phyloP scores from a whole-genome alignment of 2,888 invertebrate genomes.

The Chorisops tibialis region DNA sequence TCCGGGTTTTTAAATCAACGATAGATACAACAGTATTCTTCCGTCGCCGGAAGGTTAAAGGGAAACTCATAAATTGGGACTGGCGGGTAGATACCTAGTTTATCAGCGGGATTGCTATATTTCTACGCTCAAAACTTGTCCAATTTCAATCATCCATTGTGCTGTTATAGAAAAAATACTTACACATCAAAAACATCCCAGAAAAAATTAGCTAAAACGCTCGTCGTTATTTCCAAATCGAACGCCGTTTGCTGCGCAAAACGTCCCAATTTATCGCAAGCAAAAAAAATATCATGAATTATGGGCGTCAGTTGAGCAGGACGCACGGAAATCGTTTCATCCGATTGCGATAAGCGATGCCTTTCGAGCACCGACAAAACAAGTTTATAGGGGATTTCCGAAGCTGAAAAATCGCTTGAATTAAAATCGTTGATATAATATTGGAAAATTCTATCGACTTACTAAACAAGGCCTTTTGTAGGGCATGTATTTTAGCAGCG shows the following conservation, averaged over 20 bases:
- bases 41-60: too few relatives aligned
- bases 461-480: slow-evolving; percentile 49
- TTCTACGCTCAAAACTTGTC: neutral
- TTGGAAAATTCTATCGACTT: slow-evolving; percentile 16
- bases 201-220: slow-evolving; percentile 47
- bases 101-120: too few relatives aligned
- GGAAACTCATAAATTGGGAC: too few relatives aligned
- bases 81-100: too few relatives aligned
- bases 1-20: too few relatives aligned
- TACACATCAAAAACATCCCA: slow-evolving; percentile 52
- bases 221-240: slow-evolving; percentile 43
- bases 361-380: slow-evolving; percentile 47
- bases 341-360: slow-evolving; percentile 42
- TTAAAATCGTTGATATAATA: neutral
- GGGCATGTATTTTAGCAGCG: slow-evolving; percentile 45
- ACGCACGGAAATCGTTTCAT: slow-evolving; percentile 44
- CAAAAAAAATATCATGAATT: slow-evolving; percentile 49
- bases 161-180: too few relatives aligned
- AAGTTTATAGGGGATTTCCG: slow-evolving; percentile 46
- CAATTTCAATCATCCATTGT: neutral
- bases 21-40: too few relatives aligned
- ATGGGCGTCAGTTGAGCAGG: slow-evolving; percentile 47
- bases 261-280: slow-evolving; percentile 48
- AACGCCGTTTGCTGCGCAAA: slow-evolving; percentile 39
- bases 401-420: slow-evolving; percentile 40